Evolutionary conservation across 2,113 vertebrate genomes (phyloP), one percentile per base, ranked within the genome.

Genomic region (zebrafish (Danio rerio)): DNA sequence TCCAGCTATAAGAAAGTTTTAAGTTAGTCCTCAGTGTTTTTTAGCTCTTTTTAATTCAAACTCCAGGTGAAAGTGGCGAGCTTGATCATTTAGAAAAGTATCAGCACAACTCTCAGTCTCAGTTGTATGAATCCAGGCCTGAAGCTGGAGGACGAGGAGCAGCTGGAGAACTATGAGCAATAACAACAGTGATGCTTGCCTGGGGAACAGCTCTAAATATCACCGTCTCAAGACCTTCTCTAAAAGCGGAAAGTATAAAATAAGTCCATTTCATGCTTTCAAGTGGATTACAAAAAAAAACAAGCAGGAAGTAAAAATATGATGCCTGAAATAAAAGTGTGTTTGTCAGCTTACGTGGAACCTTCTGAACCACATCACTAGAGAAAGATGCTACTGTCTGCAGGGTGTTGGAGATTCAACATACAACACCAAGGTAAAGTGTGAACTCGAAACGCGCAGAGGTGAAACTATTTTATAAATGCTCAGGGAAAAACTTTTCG

Each of bases 231-330:
- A 68, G 65, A 21, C 31, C 31, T 42, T 42, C 12, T 40, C 61
- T 42, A 42, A 61, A 61, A 61, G 62, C 7, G 62, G 43, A 65
- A 65, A 6, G 16, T 68, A 68, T 10, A 68, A 68, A 47, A 68
- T 16, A 47, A 47, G 42, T 68, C 42, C 15, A 68, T 47, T 6
- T 68, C 43, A 47, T 47, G 42, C 42, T 47, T 68, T 47, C 10
- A 47, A 18, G 43, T 18, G 65, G 42, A 2, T 68, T 18, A 68
- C 16, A 68, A 18, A 55, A 31, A 55, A 31, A 1, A 47, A 47
- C 43, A n/a, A 68, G 18, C 65, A 45, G 42, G 65, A 42, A n/a
- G 7, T 45, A 18, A 6, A 68, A 18, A 47, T 47, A 43, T 68
- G 42, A 16, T n/a, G 9, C 16, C 5, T 2, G 65, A 47, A 68